Evolutionary conservation across 2,113 vertebrate genomes (phyloP).

Genomic region (Festucalex cinctus): DNA sequence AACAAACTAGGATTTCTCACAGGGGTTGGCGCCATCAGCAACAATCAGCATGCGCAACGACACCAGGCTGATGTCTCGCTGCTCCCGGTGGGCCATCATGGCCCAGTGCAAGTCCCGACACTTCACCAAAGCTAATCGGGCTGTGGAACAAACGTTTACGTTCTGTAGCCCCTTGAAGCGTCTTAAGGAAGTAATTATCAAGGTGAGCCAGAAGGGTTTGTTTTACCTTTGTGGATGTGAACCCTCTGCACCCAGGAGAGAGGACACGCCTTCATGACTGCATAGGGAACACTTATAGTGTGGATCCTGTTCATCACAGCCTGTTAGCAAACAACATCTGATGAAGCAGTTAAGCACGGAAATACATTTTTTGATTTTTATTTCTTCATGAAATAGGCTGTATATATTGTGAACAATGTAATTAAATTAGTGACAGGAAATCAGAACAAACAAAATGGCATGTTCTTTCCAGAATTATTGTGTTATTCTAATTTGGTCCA

Average conservation of each 20-base stretch:
- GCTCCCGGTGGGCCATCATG: conserved; percentile 97
- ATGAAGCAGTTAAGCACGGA: not conserved
- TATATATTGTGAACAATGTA: not conserved
- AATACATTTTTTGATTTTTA: not conserved
- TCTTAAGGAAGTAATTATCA: not conserved
- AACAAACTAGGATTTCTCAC: conserved; percentile 78
- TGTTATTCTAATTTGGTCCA: no score
- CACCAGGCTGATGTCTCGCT: conserved; percentile 89
- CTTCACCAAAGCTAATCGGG: conserved; percentile 90
- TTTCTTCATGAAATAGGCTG: not conserved
- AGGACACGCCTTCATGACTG: conserved; percentile 97
- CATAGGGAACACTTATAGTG: conserved; percentile 92
- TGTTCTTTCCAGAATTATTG: not conserved
- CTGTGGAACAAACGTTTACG: conserved; percentile 56
- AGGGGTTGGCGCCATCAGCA: conserved; percentile 95
- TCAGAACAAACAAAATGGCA: not conserved
- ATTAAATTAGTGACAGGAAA: not conserved
- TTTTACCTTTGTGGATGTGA: conserved; percentile 90
- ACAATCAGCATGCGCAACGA: conserved; percentile 96
- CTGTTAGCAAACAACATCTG: conserved; percentile 66
- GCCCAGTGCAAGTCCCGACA: conserved; percentile 98
- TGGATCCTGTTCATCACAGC: conserved; percentile 97
- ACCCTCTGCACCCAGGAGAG: conserved; percentile 97
- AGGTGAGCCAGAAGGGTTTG: not conserved
- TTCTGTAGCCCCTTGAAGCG: not conserved